These are phyloP conservation scores for Troilus luridus DNA, from an alignment of 2,888 invertebrate species.

Conservation along the genomic window DNA sequence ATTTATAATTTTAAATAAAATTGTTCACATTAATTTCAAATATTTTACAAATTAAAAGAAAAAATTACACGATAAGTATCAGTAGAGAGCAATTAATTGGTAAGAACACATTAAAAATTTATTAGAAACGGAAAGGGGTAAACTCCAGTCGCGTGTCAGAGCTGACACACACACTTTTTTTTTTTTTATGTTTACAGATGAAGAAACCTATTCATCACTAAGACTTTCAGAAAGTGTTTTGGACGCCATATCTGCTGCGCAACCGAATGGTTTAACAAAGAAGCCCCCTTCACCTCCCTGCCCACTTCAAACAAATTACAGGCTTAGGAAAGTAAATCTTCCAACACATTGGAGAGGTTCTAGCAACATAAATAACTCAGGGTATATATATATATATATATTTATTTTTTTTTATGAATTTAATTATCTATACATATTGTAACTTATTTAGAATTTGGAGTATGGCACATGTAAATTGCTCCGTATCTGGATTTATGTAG, in stretches of 20 bases:
- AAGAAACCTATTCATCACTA: constrained; percentile 65
- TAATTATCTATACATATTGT: neutral
- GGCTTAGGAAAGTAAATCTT: constrained; percentile 64
- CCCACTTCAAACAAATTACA: constrained; percentile 66
- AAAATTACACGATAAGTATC: no score
- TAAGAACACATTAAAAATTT: no score
- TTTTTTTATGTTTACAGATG: constrained; percentile 63
- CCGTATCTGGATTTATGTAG: no score
- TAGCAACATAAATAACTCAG: constrained; percentile 61
- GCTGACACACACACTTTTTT: no score
- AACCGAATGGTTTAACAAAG: constrained; percentile 58
- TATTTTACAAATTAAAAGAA: no score
- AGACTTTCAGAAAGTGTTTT: constrained; percentile 63
- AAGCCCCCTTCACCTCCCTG: constrained; percentile 65
- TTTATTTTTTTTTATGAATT: neutral
- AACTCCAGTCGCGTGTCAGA: no score
- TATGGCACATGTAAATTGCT: neutral
- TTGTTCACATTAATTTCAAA: no score
- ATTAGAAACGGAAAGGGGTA: no score
- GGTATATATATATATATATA: constrained; percentile 54
- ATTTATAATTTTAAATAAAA: no score
- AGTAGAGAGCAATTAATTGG: no score
- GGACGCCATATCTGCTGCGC: constrained; percentile 56
- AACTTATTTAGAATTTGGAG: neutral
- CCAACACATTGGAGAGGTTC: constrained; percentile 65